Percentiles rank a stretch among this genome's conserved stretches.
These are phyloP conservation scores for Actenoides hombroni DNA, from an alignment of 2,113 vertebrate species.

Conservation along the genomic window DNA sequence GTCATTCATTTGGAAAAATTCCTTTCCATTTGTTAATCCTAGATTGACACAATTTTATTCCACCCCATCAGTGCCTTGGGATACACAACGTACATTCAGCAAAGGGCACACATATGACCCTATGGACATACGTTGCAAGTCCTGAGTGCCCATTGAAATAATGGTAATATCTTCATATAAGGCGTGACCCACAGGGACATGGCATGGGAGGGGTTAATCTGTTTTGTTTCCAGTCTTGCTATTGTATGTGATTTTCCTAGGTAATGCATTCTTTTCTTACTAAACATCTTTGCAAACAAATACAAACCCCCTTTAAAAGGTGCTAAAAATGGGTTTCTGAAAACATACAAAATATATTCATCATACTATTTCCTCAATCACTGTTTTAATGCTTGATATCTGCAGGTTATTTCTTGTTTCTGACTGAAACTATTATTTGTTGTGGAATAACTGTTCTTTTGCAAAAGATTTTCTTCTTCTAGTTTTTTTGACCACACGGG, in stretches of 20 bases:
- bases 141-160: constrained; percentile 74
- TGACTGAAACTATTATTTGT: constrained; percentile 88
- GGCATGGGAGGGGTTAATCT: constrained; percentile 73
- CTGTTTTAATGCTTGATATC: constrained; percentile 68
- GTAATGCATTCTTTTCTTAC: constrained; percentile 56
- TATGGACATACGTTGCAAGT: constrained; percentile 67
- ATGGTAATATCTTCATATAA: constrained; percentile 71
- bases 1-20: constrained; percentile 74
- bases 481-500: constrained; percentile 44
- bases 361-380: constrained; percentile 57
- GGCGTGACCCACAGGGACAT: constrained; percentile 75
- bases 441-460: constrained; percentile 74
- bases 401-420: constrained; percentile 84
- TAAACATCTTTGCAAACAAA: constrained; percentile 71
- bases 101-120: constrained; percentile 67
- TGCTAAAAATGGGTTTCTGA: constrained; percentile 76
- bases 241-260: constrained; percentile 59
- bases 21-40: constrained; percentile 53
- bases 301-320: constrained; percentile 77
- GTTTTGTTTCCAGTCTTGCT: constrained; percentile 70
- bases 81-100: constrained; percentile 73
- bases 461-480: constrained; percentile 60
- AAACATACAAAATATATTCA: constrained; percentile 69
- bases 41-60: constrained; percentile 48
- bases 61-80: constrained; percentile 71